Conservation (phyloP, 2,888 invertebrate genomes). For the Cheiracanthium punctorium region DNA sequence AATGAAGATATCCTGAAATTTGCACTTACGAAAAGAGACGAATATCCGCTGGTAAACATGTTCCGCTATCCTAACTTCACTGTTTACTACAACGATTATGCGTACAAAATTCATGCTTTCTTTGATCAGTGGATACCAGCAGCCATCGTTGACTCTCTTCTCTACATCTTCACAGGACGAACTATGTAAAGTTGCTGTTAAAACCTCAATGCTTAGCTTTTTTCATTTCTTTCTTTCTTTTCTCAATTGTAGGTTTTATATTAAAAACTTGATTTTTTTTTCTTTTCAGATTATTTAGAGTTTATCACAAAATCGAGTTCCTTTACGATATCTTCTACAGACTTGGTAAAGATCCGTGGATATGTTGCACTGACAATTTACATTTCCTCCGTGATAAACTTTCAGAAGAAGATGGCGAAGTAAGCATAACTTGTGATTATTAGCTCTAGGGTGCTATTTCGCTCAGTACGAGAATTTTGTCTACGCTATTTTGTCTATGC, state of each 20-base stretch:
- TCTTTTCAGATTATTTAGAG: constrained; percentile 36
- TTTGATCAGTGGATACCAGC: constrained; percentile 62
- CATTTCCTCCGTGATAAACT: constrained; percentile 23
- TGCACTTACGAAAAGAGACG: constrained; percentile 37
- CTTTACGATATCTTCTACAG: constrained; percentile 36
- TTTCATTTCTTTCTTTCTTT: too few relatives aligned
- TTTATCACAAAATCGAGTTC: constrained; percentile 59
- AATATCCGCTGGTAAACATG: constrained; percentile 48
- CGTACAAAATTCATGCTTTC: constrained; percentile 49
- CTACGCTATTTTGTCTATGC: too few relatives aligned
- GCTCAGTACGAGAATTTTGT: too few relatives aligned
- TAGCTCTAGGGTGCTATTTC: too few relatives aligned
- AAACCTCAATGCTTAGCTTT: neutral
- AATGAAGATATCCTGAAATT: constrained; percentile 35
- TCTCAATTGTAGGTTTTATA: too few relatives aligned
- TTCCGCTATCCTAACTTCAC: constrained; percentile 60
- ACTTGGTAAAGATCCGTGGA: constrained; percentile 49
- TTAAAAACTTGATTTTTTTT: too few relatives aligned
- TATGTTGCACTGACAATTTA: constrained; percentile 42
- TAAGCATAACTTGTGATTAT: too few relatives aligned
- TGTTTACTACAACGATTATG: constrained; percentile 29
- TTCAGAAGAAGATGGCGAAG: constrained; percentile 45
- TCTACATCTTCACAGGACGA: constrained; percentile 55
- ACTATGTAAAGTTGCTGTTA: constrained; percentile 44
- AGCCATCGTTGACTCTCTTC: constrained; percentile 32